Evolutionary conservation across 2,797 vertebrate genomes (phyloP), one percentile per base, ranked within the genome.

Genomic region (Lagodon rhomboides): DNA sequence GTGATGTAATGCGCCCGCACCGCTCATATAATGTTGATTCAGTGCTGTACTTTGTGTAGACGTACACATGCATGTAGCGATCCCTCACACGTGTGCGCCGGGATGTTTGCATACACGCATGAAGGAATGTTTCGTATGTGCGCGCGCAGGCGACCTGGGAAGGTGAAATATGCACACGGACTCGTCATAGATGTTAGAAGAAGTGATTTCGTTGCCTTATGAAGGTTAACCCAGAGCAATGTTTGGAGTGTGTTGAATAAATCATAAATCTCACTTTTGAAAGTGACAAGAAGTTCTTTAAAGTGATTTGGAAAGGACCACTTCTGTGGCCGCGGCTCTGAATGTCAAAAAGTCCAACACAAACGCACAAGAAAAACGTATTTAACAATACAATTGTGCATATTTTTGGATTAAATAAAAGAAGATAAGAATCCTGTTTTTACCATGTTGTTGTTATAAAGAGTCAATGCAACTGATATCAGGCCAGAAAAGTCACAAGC

Each of bases 11-110:
- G 72, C 77, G 73, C 67, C 86, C 49, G 65, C 83, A 80, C 82
- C 38, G 25, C 85, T 84, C 85, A 86, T 88, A 85, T 91, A 83
- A 92, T 92, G 92, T 91, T 88, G 88, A 92, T 92, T 89, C 85
- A 91, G 63, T 77, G 87, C 82, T 75, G 50, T 43, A 18, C 44
- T 69, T 77, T 72, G 49, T 77, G 75, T 73, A 62, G 76, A 86
- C 66, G 69, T 75, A 79, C 64, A 83, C 76, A 77, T 79, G 79
- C 79, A 80, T 27, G 13, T 7, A 50, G 80, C 61, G n/a, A 30
- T 63, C 16, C 41, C 54, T 73, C 64, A 78, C 25, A 16, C 51
- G 4, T 23, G 63, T 43, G 68, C 22, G n/a, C 1, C 6, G 10
- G 38, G 47, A 27, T 53, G 47, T 82, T 47, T 50, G 62, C 25